These are phyloP conservation scores for Ciona savignyi DNA, from an alignment of 23 tunicate genomes.

Conservation along the genomic window DNA sequence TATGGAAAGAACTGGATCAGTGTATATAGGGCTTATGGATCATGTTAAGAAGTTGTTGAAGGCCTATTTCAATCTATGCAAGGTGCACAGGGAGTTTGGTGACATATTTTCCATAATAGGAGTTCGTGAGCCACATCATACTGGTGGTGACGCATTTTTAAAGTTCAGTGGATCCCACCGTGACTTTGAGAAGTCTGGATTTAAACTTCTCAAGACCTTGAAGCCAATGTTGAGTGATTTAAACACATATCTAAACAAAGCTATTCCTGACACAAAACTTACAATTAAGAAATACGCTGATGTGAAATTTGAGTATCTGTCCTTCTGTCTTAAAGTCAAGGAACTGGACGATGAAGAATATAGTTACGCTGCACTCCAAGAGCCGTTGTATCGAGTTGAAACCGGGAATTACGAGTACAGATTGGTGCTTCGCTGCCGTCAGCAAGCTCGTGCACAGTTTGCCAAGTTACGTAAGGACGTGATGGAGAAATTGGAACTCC, in stretches of 20 bases:
- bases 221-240: constrained; percentile 88
- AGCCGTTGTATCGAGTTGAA: constrained; percentile 97
- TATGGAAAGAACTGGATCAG: constrained; percentile 79
- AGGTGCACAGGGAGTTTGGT: constrained; percentile 75
- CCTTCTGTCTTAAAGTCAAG: constrained; percentile 89
- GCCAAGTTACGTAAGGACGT: constrained; percentile 97
- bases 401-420: constrained; percentile 99
- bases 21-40: constrained; percentile 77
- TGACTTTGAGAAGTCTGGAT: constrained; percentile 86
- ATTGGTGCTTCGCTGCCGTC: constrained; percentile 83
- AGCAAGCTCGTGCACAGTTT: constrained; percentile 69
- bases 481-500: constrained; percentile 90
- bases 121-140: constrained; percentile 64
- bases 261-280: constrained; percentile 90
- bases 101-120: constrained; percentile 71
- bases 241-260: constrained; percentile 86
- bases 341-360: constrained; percentile 99
- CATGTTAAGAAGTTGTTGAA: constrained; percentile 77
- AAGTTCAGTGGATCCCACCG: constrained; percentile 82
- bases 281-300: constrained; percentile 96
- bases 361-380: constrained; percentile 88
- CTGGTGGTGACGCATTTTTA: constrained; percentile 54
- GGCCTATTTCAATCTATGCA: constrained; percentile 83
- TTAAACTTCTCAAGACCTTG: constrained; percentile 60
- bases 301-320: constrained; percentile 91